Percentiles rank a stretch among this genome's conserved stretches.
These are phyloP conservation scores for Allolobophora icterica DNA, from an alignment of 2,888 invertebrate genomes.

Conservation along the genomic window DNA sequence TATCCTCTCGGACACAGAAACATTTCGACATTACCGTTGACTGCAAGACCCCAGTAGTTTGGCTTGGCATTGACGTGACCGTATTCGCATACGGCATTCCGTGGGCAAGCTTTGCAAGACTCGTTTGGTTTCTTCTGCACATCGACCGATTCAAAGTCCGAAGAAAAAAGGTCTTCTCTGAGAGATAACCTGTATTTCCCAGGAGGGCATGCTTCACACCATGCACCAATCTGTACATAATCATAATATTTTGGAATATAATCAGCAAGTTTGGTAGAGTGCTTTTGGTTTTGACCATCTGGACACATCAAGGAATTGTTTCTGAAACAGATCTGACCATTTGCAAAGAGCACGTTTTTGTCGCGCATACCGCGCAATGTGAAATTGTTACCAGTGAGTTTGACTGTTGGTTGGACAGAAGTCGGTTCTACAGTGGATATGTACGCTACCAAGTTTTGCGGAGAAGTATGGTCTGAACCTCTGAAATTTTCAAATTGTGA, in stretches of 20 bases:
- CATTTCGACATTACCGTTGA: not conserved
- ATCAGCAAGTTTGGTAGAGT: not conserved
- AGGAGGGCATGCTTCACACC: conserved; percentile 13
- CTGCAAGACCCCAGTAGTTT: conserved; percentile 14
- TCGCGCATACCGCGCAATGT: not conserved
- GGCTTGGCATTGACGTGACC: not conserved
- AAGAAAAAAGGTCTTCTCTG: not conserved
- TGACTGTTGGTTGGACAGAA: not conserved
- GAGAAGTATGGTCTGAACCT: not conserved
- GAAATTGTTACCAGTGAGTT: not conserved
- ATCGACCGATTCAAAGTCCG: not conserved
- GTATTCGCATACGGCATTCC: conserved; percentile 14
- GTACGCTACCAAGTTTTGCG: not conserved
- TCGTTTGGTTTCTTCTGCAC: not conserved
- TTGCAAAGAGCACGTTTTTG: not conserved
- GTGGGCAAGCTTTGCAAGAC: not conserved
- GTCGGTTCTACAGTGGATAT: not conserved
- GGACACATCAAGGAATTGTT: conserved; percentile 13
- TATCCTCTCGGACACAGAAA: not conserved
- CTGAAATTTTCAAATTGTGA: not conserved
- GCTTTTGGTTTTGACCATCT: not conserved
- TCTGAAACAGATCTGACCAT: not conserved
- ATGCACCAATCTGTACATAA: not conserved
- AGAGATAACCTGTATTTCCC: not conserved
- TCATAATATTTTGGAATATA: not conserved